Base-by-base conservation (phyloP, 2,113 vertebrate genomes). In the Muntiacus reevesi region DNA sequence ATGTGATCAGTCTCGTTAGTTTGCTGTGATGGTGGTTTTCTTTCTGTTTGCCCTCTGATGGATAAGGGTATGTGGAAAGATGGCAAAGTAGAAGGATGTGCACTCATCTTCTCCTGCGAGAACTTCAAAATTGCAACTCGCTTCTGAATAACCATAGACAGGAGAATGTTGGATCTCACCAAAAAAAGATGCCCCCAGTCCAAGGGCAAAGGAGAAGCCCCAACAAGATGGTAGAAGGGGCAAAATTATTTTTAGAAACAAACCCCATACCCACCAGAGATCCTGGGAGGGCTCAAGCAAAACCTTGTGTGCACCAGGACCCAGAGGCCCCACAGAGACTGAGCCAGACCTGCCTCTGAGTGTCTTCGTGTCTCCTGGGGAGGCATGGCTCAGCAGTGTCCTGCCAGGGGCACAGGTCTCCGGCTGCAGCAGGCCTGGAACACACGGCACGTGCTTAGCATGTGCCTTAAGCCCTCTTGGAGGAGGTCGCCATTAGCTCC, bases 371-470 rank as follows among this genome's bases (percentile, higher is more conserved):
- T 71, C 64, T 71, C n/a, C 17, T 23, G 17, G 64, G 64, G n/a
- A 23, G 64, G 64, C 64, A 71, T 9, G 11, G 64, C 17, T 36
- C 64, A 36, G n/a, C 17, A 36, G 64, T 71, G 64, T 71, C 17
- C 4, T 71, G 64, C n/a, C 64, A 71, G 2, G n/a, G 64, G n/a
- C 12, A 36, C n/a, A 21, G 9, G 64, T 71, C 64, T 71, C 64
- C 11, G 64, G n/a, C 64, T 36, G 19, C 9, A 21, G 19, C n/a
- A 36, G n/a, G 36, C 19, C 17, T 71, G n/a, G n/a, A 9, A 71
- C n/a, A 71, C 1, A 36, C 17, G 0, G n/a, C n/a, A 23, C 2
- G 4, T 36, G 64, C 17, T 71, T 71, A 21, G n/a, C n/a, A 23
- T 11, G 9, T 71, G 64, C 17, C n/a, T 36, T 71, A 21, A 71